A percentile compares a stretch with the other conserved stretches of the same genome.
Conservation (phyloP, 2,113 vertebrate genomes). For the Muntiacus reevesi region DNA sequence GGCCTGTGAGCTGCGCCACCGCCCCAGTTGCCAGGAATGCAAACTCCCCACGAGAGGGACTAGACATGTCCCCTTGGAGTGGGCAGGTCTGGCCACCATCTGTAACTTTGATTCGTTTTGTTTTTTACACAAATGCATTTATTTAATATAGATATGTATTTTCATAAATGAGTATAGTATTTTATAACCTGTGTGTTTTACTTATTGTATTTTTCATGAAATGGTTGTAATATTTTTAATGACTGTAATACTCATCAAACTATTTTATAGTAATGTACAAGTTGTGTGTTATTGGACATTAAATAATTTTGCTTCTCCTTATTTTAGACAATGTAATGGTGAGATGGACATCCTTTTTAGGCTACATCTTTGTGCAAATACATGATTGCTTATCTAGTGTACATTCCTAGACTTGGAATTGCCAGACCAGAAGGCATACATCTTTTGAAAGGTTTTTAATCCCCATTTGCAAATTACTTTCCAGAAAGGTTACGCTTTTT, state of each 20-base stretch:
- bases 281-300: neutral
- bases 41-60: neutral
- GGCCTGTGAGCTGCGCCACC: neutral
- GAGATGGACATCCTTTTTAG: neutral
- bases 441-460: neutral
- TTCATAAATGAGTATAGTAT: neutral
- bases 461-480: neutral
- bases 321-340: neutral
- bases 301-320: neutral
- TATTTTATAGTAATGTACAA: neutral
- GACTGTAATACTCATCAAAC: neutral
- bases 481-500: neutral
- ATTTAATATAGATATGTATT: neutral
- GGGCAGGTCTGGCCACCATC: neutral
- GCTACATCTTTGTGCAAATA: neutral
- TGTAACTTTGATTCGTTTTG: neutral
- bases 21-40: neutral
- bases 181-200: neutral
- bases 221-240: neutral
- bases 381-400: neutral
- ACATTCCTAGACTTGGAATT: neutral
- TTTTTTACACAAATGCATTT: neutral
- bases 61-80: neutral
- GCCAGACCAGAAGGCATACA: neutral
- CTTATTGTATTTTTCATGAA: neutral